Percentiles rank a stretch among this genome's conserved stretches.
Conservation (phyloP, 1,140 invertebrate species). For the Camponotus vicinus region DNA sequence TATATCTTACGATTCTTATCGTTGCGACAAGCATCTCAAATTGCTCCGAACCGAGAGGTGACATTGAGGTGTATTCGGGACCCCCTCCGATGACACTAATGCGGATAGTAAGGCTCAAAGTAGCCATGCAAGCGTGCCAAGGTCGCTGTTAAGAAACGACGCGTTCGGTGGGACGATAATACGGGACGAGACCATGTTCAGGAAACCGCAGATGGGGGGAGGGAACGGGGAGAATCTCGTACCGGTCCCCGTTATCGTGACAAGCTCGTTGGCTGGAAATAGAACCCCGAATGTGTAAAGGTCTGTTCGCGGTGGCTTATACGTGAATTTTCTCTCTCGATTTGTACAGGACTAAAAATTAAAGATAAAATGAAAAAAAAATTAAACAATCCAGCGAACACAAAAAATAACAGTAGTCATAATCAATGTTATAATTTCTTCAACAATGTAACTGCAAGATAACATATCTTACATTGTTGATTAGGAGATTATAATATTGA, state of each 20-base stretch:
- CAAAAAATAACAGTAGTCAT: too few species aligned
- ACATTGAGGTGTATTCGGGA: not conserved
- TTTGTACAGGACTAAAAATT: not conserved
- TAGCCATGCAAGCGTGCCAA: constrained; percentile 19
- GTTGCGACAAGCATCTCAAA: not conserved
- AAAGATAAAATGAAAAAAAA: not conserved
- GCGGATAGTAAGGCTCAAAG: not conserved
- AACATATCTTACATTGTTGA: too few species aligned
- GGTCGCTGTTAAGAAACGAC: constrained; percentile 36
- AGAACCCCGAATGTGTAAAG: constrained; percentile 20
- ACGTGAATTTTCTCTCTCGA: not conserved
- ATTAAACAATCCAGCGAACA: too few species aligned
- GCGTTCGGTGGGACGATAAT: constrained; percentile 11
- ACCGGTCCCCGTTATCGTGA: constrained; percentile 42
- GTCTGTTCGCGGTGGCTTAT: not conserved
- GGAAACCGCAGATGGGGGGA: constrained; percentile 33
- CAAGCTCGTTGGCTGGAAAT: constrained; percentile 21
- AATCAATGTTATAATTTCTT: too few species aligned
- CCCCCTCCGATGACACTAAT: not conserved
- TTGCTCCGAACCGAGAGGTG: not conserved
- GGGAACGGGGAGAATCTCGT: constrained; percentile 4
- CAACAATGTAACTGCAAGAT: too few species aligned
- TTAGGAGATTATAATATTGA: too few species aligned
- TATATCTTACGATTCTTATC: not conserved
- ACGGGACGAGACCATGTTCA: constrained; percentile 25